These are phyloP conservation scores for Nesogale talazaci DNA, from an alignment of 2,113 vertebrate species.

Conservation along the genomic window DNA sequence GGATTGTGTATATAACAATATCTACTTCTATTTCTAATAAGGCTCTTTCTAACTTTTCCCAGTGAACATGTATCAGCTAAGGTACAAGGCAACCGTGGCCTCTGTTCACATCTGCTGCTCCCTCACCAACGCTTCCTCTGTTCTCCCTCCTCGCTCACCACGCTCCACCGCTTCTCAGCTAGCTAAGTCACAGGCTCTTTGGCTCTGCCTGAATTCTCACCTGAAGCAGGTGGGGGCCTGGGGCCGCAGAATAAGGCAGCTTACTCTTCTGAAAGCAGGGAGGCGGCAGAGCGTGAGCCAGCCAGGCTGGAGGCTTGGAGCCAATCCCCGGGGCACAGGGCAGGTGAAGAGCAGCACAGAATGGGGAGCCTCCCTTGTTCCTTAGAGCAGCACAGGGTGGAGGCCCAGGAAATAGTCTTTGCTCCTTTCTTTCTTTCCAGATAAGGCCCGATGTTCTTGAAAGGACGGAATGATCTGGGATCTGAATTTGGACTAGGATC, in stretches of 20 bases:
- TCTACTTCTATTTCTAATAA: background rate
- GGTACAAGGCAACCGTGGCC: slow-evolving; percentile 25
- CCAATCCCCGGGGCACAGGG: background rate
- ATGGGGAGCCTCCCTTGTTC: background rate
- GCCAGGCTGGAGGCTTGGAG: background rate
- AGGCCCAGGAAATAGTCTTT: background rate
- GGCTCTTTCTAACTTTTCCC: background rate
- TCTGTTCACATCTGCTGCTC: background rate
- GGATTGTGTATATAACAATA: no score
- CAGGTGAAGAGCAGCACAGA: background rate
- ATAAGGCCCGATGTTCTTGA: background rate
- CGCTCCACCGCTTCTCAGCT: slow-evolving; percentile 21
- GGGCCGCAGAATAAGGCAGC: slow-evolving; percentile 2
- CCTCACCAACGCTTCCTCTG: slow-evolving; percentile 3
- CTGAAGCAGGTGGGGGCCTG: no score
- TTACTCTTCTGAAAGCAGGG: background rate
- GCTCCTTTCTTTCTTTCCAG: background rate
- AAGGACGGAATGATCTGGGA: background rate
- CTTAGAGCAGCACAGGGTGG: background rate
- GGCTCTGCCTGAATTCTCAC: slow-evolving; percentile 25
- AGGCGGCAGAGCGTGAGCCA: background rate
- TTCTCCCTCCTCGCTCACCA: slow-evolving; percentile 50
- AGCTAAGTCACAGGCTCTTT: slow-evolving; percentile 44
- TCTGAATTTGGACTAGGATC: background rate
- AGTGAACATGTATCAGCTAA: background rate